Evolutionary conservation across 1,140 invertebrate genomes (phyloP).

Genomic region (Neelides sp.): DNA sequence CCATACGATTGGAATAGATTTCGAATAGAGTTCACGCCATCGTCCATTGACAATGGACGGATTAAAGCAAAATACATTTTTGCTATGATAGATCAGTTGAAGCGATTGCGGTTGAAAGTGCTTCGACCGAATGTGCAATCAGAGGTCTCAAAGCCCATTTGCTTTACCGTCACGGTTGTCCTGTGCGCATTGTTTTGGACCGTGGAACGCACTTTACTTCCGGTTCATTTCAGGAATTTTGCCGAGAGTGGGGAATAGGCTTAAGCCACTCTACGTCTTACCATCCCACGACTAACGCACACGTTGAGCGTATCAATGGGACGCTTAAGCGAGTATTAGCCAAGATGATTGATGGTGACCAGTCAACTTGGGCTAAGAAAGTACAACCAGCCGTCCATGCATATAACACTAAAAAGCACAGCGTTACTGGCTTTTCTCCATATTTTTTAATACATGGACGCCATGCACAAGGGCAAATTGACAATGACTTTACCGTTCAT

Average conservation of each 20-base stretch:
- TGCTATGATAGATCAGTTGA: constrained; percentile 11
- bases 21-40: constrained; percentile 2
- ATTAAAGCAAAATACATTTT: constrained; percentile 11
- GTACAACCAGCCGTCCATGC: constrained; percentile 37
- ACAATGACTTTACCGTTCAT: neutral
- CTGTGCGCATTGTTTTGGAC: constrained; percentile 33
- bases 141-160: constrained; percentile 2
- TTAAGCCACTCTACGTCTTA: neutral
- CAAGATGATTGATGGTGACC: constrained; percentile 34
- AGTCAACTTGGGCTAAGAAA: constrained; percentile 38
- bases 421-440: constrained; percentile 35
- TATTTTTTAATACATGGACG: constrained; percentile 38
- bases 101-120: neutral
- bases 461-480: constrained; percentile 32
- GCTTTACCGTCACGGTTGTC: constrained; percentile 20
- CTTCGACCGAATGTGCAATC: neutral
- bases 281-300: constrained; percentile 5
- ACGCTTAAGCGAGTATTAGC: constrained; percentile 1
- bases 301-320: neutral
- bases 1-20: constrained; percentile 12
- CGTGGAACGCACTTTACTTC: constrained; percentile 33
- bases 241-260: constrained; percentile 27
- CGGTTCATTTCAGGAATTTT: constrained; percentile 30
- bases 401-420: constrained; percentile 39
- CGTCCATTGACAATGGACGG: neutral